Conservation (phyloP, 2,113 vertebrate genomes). For the Ovis aries region DNA sequence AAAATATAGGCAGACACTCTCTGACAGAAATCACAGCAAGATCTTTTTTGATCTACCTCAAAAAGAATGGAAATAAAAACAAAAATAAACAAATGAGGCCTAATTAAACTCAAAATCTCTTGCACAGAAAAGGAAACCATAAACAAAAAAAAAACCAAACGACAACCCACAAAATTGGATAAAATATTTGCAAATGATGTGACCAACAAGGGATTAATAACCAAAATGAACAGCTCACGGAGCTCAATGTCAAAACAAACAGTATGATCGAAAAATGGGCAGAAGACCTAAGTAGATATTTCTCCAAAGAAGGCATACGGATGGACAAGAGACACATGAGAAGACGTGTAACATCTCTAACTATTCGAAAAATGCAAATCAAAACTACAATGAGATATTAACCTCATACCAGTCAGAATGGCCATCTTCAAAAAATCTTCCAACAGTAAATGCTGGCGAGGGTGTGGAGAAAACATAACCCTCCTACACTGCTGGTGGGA, state of each 20-base stretch:
- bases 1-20: background rate
- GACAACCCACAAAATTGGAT: background rate
- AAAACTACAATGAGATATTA: background rate
- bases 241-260: background rate
- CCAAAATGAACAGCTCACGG: background rate
- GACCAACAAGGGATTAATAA: background rate
- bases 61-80: background rate
- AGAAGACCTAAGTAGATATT: background rate
- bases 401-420: background rate
- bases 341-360: background rate
- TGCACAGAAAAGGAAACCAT: background rate
- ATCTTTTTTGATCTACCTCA: background rate
- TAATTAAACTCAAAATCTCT: background rate
- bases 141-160: background rate
- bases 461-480: background rate
- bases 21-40: background rate
- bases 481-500: background rate
- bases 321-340: background rate
- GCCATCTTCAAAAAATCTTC: background rate
- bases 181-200: background rate
- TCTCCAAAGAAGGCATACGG: background rate
- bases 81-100: background rate
- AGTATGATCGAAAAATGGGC: background rate
- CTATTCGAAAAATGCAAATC: background rate
- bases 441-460: background rate